phyloP scores from a whole-genome alignment of 1,140 invertebrate species.

The Helicoverpa armigera region DNA sequence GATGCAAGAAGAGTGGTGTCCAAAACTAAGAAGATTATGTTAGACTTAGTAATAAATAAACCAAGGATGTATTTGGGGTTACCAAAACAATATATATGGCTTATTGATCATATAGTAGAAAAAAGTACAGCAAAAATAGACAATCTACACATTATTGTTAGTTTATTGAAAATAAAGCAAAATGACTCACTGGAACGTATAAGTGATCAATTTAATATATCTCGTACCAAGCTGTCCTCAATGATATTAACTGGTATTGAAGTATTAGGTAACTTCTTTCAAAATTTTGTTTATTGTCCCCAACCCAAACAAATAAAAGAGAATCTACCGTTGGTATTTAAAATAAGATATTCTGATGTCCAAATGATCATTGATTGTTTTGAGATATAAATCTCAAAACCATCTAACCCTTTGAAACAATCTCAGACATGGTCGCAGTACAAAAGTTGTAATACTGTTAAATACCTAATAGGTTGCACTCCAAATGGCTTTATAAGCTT shows the following conservation, averaged over 20 bases:
- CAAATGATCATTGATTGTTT: constrained; percentile 11
- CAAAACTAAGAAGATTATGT: constrained; percentile 16
- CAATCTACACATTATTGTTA: background rate
- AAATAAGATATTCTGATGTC: constrained; percentile 24
- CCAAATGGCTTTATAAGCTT: constrained; percentile 47
- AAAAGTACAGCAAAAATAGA: constrained; percentile 14
- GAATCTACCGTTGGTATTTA: constrained; percentile 15
- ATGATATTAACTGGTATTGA: constrained; percentile 1
- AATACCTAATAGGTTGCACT: constrained; percentile 43
- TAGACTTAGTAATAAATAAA: constrained; percentile 26
- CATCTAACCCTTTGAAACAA: background rate
- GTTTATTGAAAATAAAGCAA: constrained; percentile 15
- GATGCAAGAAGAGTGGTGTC: background rate
- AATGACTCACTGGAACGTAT: constrained; percentile 3
- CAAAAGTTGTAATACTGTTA: constrained; percentile 48
- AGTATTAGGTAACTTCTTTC: constrained; percentile 17
- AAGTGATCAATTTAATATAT: constrained; percentile 21
- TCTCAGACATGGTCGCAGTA: constrained; percentile 44
- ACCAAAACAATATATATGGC: constrained; percentile 22
- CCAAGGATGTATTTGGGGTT: constrained; percentile 16
- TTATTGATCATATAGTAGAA: constrained; percentile 4
- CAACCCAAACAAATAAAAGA: constrained; percentile 1
- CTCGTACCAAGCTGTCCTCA: background rate
- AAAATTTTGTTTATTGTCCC: constrained; percentile 13
- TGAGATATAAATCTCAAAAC: constrained; percentile 11